Evolutionary conservation across 1,140 invertebrate genomes (phyloP).

Genomic region (Lasaia peninsularis): DNA sequence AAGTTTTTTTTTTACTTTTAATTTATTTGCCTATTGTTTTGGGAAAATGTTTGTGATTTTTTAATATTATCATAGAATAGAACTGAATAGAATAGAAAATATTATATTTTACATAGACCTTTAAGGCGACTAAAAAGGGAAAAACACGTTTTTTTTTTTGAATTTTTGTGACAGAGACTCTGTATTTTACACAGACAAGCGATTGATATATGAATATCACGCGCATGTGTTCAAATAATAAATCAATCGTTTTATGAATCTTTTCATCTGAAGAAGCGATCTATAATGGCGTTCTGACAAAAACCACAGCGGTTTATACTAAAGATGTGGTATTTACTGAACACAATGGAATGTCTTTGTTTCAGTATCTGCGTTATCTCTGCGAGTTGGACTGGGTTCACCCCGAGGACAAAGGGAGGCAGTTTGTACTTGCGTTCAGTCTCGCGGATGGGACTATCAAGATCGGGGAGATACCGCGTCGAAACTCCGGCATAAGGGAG

Average conservation of each 20-base stretch:
- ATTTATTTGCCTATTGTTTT: no score
- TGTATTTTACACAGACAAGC: no score
- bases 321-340: background rate
- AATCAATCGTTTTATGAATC: background rate
- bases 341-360: slow-evolving; percentile 3
- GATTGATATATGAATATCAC: no score
- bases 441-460: slow-evolving; percentile 80
- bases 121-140: no score
- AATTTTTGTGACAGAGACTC: no score
- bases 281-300: no score
- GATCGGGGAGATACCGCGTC: slow-evolving; percentile 79
- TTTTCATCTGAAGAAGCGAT: background rate
- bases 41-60: no score
- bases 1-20: no score
- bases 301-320: background rate
- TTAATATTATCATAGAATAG: no score
- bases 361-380: slow-evolving; percentile 79
- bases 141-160: no score
- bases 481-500: slow-evolving; percentile 83
- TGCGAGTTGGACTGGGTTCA: slow-evolving; percentile 82
- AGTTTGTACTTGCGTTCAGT: slow-evolving; percentile 83
- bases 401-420: slow-evolving; percentile 81
- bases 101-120: no score
- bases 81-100: no score
- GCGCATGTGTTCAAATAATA: background rate